Evolutionary conservation across 2,888 invertebrate species (phyloP), one percentile per base, ranked within the genome.

Genomic region (Cepaea hortensis): DNA sequence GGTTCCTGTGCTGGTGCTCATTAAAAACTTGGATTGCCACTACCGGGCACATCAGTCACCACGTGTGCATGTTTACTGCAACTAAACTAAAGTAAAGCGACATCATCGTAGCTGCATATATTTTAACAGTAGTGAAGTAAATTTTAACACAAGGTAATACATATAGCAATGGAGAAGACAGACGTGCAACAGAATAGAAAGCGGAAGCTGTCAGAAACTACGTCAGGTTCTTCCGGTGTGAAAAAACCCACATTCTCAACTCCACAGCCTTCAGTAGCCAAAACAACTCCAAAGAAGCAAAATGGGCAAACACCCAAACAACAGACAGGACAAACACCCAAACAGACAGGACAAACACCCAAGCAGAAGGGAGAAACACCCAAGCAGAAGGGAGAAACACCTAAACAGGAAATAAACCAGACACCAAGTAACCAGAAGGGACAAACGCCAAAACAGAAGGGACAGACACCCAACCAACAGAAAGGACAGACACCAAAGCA

Each of bases 181-280:
- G 82, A 46, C 7, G 15, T 23, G n/a, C 72, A 72, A 72, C 84
- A 76, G 70, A 61, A 73, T 20, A 81, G 68, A 48, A 81, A 81
- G 20, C 65, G 85, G 20, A 81, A 75, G 48, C 15, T 81, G 50
- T 85, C 85, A 65, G 81, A 85, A 46, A 61, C 85, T 0, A 46
- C 62, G 3, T 62, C 48, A 13, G 73, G 81, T 73, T 61, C 70
- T 4, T 23, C 48, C 13, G 61, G 35, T 62, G 72, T 55, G 50
- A 68, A 79, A 62, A 79, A 72, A 72, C 70, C 85, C 18, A 20
- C 65, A 0, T 81, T 81, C 20, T 81, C 81, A 62, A 81, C 81
- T 23, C 81, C 81, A n/a, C 73, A 85, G n/a, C 18, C 79, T 50
- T 68, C 70, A 46, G 62, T 20, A 15, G 61, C 61, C 18, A 68